Conservation (phyloP, 2,888 invertebrate species). For the Volucella bombylans region DNA sequence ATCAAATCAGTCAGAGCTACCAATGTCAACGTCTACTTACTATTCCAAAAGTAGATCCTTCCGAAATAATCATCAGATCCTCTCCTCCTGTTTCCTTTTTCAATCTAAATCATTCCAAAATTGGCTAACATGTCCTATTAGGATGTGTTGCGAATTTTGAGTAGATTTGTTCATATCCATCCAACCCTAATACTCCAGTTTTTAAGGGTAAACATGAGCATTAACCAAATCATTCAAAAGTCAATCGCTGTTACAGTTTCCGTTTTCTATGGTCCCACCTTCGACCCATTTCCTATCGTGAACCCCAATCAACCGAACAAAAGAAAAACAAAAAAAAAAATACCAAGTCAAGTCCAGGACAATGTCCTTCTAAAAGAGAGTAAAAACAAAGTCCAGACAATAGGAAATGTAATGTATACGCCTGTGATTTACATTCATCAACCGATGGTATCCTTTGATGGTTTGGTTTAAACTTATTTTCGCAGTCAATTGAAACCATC, state of each 20-base stretch:
- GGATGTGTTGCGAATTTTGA: constrained; percentile 20
- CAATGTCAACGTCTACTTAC: too few relatives aligned
- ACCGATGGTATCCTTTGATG: constrained; percentile 45
- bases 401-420: constrained; percentile 57
- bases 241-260: constrained; percentile 59
- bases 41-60: too few relatives aligned
- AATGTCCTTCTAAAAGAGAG: not conserved
- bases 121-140: constrained; percentile 30
- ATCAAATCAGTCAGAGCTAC: too few relatives aligned
- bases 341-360: constrained; percentile 12
- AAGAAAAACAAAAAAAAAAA: constrained; percentile 13
- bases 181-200: not conserved
- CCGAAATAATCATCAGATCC: constrained; percentile 12
- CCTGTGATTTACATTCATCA: constrained; percentile 60
- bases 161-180: not conserved
- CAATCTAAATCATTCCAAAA: not conserved
- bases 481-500: not conserved
- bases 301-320: constrained; percentile 37
- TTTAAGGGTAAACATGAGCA: not conserved
- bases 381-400: constrained; percentile 30
- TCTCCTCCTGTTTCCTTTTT: not conserved
- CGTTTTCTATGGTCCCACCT: constrained; percentile 23
- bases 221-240: constrained; percentile 51
- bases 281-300: constrained; percentile 23
- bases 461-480: constrained; percentile 63